phyloP scores from a whole-genome alignment of 2,888 invertebrate genomes.

The Nyleta sp. region DNA sequence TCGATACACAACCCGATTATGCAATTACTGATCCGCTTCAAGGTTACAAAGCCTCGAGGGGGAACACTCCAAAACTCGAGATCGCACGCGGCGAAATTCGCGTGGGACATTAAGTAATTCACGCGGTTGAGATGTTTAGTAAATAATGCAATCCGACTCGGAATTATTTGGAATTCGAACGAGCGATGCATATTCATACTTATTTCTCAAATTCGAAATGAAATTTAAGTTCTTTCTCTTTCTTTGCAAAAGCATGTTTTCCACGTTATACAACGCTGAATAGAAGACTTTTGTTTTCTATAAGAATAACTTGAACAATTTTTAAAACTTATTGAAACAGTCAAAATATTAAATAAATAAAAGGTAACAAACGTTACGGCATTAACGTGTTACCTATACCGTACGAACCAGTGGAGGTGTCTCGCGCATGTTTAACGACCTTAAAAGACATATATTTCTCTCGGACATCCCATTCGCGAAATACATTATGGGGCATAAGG shows the following conservation, averaged over 20 bases:
- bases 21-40: conserved; percentile 63
- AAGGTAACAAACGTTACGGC: conserved; percentile 20
- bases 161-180: too few relatives aligned
- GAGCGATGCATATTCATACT: too few relatives aligned
- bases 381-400: conserved; percentile 24
- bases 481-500: conserved; percentile 53
- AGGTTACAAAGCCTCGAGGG: conserved; percentile 43
- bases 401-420: conserved; percentile 61
- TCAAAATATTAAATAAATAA: conserved; percentile 33
- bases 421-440: conserved; percentile 66
- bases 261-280: too few relatives aligned
- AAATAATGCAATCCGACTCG: background rate
- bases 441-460: conserved; percentile 65
- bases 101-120: conserved; percentile 38
- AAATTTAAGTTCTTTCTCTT: too few relatives aligned
- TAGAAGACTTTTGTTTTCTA: too few relatives aligned
- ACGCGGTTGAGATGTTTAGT: conserved; percentile 11
- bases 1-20: conserved; percentile 63
- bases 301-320: too few relatives aligned
- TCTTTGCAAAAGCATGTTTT: too few relatives aligned
- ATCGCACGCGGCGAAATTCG: conserved; percentile 17
- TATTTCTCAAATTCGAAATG: too few relatives aligned
- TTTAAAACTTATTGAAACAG: background rate
- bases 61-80: conserved; percentile 27
- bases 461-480: conserved; percentile 68